Percentiles rank a stretch among this genome's conserved stretches.
These are phyloP conservation scores for Caenorhabditis plicata DNA, from an alignment of 2,888 invertebrate genomes.

Conservation along the genomic window DNA sequence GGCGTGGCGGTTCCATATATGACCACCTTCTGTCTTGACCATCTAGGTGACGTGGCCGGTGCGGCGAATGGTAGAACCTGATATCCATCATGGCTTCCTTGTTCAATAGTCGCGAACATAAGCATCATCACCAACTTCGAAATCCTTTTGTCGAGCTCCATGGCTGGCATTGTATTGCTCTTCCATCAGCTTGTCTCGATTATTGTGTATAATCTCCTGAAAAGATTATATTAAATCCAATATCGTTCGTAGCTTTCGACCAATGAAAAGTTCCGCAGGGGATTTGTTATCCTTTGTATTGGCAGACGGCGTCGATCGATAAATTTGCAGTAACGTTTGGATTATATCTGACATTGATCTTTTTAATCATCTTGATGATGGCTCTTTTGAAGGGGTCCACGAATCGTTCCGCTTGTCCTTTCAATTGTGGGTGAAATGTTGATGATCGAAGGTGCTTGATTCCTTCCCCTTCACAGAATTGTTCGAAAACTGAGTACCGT, in stretches of 20 bases:
- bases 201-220: too few relatives aligned
- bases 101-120: conserved; percentile 9
- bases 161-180: conserved; percentile 13
- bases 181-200: too few relatives aligned
- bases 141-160: not conserved
- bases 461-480: too few relatives aligned
- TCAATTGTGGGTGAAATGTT: too few relatives aligned
- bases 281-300: not conserved
- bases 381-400: too few relatives aligned
- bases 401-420: too few relatives aligned
- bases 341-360: too few relatives aligned
- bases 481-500: conserved; percentile 55
- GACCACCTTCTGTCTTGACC: not conserved
- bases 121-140: conserved; percentile 7
- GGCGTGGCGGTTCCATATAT: conserved; percentile 3
- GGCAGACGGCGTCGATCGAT: conserved; percentile 15
- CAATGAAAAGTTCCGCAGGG: conserved; percentile 31
- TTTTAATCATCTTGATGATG: too few relatives aligned
- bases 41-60: not conserved
- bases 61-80: not conserved
- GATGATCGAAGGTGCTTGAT: too few relatives aligned
- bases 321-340: conserved; percentile 15
- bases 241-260: conserved; percentile 10
- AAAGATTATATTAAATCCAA: conserved; percentile 9
- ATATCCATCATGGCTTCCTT: conserved; percentile 3